Evolutionary conservation across 2,113 vertebrate genomes (phyloP), one percentile per base, ranked within the genome.

Genomic region (Eudyptes chrysolophus): DNA sequence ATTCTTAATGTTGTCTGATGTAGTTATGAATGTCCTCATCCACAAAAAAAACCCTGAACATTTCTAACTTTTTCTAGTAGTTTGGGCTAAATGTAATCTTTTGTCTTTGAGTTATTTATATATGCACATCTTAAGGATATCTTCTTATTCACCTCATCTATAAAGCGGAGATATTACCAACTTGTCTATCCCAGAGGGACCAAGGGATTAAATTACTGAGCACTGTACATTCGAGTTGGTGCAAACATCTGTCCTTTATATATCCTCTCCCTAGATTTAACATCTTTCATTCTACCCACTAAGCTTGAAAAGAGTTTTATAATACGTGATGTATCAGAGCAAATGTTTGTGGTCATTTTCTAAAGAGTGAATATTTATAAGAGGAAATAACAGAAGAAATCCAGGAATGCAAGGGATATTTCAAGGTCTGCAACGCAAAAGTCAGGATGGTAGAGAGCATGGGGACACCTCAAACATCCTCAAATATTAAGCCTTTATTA

Each of bases 1-100:
- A 96, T 89, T 89, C 65, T 95, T 96, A 87, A 96, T 75, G 60
- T 19, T 91, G 68, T 55, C 89, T 87, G 87, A 84, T 48, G 61
- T 20, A 84, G 80, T 64, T 91, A 71, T 13, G n/a, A 80, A 85
- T n/a, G 21, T 80, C 55, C 75, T 88, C 68, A 83, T 16, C 22
- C 54, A 25, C 51, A 62, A 49, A 80, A 87, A 13, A 27, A 18
- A 16, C 14, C 5, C 20, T 13, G 52, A 72, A 69, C 14, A 52
- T 68, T 24, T 55, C 7, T 25, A 93, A 82, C 42, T 79, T 96
- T 38, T 93, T 48, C 66, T 65, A 72, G 49, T 11, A 76, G 26
- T 36, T 16, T 74, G 10, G 49, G 9, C 52, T 76, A 89, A 88
- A 90, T 27, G 10, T 27, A 78, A 51, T 22, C 7, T 87, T 58